phyloP scores from a whole-genome alignment of 2,797 vertebrate species.

The Adelosebastes latens region DNA sequence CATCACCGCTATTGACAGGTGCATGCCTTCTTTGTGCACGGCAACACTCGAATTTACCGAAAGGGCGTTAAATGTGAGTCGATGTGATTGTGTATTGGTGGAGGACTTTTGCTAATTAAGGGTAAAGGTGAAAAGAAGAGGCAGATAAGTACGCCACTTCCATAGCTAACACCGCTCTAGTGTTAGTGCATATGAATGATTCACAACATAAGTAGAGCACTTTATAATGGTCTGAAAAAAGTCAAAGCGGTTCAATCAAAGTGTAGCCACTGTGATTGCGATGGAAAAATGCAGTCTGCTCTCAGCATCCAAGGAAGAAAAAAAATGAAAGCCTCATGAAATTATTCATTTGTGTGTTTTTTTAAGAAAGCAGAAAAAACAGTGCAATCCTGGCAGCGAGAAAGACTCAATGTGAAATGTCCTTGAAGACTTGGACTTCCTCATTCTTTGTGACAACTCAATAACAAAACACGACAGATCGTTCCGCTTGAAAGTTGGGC shows the following conservation, averaged over 20 bases:
- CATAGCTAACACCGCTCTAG: background rate
- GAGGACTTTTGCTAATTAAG: constrained; percentile 65
- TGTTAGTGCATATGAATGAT: constrained; percentile 31
- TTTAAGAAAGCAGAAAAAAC: constrained; percentile 26
- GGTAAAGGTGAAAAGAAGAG: constrained; percentile 62
- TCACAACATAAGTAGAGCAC: constrained; percentile 25
- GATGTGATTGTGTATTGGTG: constrained; percentile 39
- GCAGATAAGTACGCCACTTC: background rate
- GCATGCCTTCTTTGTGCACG: constrained; percentile 30
- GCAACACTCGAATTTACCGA: constrained; percentile 57
- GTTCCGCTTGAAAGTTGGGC: constrained; percentile 38
- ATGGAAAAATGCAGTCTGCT: constrained; percentile 23
- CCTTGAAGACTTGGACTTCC: constrained; percentile 53
- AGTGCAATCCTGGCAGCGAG: background rate
- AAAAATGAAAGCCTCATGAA: constrained; percentile 36
- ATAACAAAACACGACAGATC: constrained; percentile 60
- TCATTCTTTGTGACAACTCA: constrained; percentile 55
- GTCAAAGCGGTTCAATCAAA: constrained; percentile 43
- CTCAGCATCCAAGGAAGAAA: constrained; percentile 4
- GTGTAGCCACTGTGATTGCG: constrained; percentile 30
- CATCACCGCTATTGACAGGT: constrained; percentile 67
- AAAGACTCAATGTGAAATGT: constrained; percentile 26
- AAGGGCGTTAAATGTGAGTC: constrained; percentile 41
- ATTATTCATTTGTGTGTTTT: constrained; percentile 42
- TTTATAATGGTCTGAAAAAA: constrained; percentile 33